Percentiles rank a stretch among this genome's conserved stretches.
phyloP scores from a whole-genome alignment of 1,140 invertebrate species.

The Anastrepha obliqua region DNA sequence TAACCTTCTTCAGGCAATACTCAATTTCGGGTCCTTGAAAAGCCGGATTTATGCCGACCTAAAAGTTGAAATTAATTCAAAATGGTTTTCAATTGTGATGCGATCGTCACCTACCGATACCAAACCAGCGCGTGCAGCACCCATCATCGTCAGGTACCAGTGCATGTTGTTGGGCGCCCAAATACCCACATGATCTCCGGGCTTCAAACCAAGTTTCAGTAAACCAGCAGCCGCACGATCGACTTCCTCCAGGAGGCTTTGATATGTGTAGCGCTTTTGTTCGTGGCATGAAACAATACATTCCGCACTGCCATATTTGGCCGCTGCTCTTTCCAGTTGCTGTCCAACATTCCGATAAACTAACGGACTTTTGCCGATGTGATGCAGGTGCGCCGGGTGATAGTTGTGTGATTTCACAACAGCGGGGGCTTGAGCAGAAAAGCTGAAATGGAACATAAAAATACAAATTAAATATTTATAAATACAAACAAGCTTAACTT shows the following conservation, averaged over 20 bases:
- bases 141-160: constrained; percentile 88
- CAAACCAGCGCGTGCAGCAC: constrained; percentile 87
- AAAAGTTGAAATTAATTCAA: not conserved
- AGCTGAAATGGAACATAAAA: not conserved
- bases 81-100: not conserved
- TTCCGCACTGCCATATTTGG: constrained; percentile 77
- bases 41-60: constrained; percentile 86
- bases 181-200: constrained; percentile 89
- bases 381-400: constrained; percentile 64
- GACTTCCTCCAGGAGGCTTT: constrained; percentile 79
- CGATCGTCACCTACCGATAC: constrained; percentile 79
- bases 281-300: constrained; percentile 80
- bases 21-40: constrained; percentile 86
- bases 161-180: constrained; percentile 91
- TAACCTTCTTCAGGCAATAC: constrained; percentile 87
- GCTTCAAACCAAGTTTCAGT: constrained; percentile 83
- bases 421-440: not conserved
- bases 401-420: not conserved
- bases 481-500: too few species aligned
- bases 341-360: constrained; percentile 80
- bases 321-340: constrained; percentile 77
- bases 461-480: not conserved
- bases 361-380: constrained; percentile 78
- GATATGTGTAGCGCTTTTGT: constrained; percentile 79
- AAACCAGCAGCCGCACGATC: constrained; percentile 89